A percentile compares a stretch with the other conserved stretches of the same genome.
phyloP scores from a whole-genome alignment of 1,140 invertebrate genomes.

The Orius laevigatus region DNA sequence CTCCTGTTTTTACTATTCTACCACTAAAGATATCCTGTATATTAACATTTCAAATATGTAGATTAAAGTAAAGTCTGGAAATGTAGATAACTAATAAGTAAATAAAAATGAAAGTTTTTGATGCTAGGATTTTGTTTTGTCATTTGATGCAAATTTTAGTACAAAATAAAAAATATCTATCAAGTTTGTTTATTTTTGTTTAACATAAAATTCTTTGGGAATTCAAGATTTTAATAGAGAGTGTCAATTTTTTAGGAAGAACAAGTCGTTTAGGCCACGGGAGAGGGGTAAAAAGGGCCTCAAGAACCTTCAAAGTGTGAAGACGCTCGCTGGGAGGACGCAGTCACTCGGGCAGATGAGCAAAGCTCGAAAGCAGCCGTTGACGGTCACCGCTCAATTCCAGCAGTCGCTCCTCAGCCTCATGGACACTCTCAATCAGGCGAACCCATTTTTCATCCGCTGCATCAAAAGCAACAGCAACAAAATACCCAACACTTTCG shows the following conservation, averaged over 20 bases:
- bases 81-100: too few species aligned
- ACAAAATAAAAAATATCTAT: too few species aligned
- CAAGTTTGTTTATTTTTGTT: too few species aligned
- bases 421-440: conserved; percentile 87
- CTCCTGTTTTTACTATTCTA: too few species aligned
- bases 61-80: too few species aligned
- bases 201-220: too few species aligned
- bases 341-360: conserved; percentile 34
- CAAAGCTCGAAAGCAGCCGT: conserved; percentile 69
- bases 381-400: conserved; percentile 87
- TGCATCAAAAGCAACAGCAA: conserved; percentile 92
- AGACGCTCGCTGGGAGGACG: conserved; percentile 63
- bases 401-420: conserved; percentile 77
- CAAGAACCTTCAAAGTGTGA: conserved; percentile 79
- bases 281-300: conserved; percentile 61
- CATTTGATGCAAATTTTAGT: too few species aligned
- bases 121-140: too few species aligned
- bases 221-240: too few species aligned
- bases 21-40: too few species aligned
- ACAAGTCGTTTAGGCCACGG: conserved; percentile 71
- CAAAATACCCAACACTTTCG: conserved; percentile 80
- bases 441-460: conserved; percentile 91
- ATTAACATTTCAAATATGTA: too few species aligned
- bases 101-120: too few species aligned
- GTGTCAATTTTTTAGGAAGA: conserved; percentile 58